These are phyloP conservation scores for Haliclystus octoradiatus DNA, from an alignment of 30 jellyfish, hydroid and myxozoan species.

Conservation along the genomic window DNA sequence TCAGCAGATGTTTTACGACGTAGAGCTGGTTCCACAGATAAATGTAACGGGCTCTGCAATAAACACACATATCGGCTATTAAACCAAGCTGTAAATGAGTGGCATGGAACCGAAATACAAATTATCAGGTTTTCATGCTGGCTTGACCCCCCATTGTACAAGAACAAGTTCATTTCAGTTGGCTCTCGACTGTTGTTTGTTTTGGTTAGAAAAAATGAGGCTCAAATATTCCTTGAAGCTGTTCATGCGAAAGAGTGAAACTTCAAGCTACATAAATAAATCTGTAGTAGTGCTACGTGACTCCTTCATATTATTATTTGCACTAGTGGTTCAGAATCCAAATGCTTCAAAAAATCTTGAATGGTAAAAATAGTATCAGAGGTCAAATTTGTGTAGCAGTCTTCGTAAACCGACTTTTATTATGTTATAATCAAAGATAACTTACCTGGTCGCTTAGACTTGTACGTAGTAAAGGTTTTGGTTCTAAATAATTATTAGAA, in stretches of 20 bases:
- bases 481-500: not conserved
- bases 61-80: too few species aligned
- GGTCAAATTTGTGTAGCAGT: not conserved
- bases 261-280: not conserved
- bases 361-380: not conserved
- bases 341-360: not conserved
- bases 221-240: too few species aligned
- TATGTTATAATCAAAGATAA: too few species aligned
- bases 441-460: not conserved
- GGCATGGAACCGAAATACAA: too few species aligned
- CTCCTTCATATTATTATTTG: not conserved
- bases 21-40: too few species aligned
- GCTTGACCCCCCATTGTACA: too few species aligned
- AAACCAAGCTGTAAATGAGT: too few species aligned
- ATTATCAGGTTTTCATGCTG: not conserved
- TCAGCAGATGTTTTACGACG: too few species aligned
- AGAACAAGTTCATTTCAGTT: too few species aligned
- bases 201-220: too few species aligned
- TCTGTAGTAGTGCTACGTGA: not conserved
- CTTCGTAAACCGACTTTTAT: not conserved
- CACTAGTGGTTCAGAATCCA: not conserved
- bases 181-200: too few species aligned
- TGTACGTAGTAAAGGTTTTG: not conserved
- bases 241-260: not conserved
- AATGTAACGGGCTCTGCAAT: too few species aligned